A percentile compares a stretch with the other conserved stretches of the same genome.
Conservation (phyloP, 1,140 invertebrate genomes). For the Zeugodacus cucurbitae region DNA sequence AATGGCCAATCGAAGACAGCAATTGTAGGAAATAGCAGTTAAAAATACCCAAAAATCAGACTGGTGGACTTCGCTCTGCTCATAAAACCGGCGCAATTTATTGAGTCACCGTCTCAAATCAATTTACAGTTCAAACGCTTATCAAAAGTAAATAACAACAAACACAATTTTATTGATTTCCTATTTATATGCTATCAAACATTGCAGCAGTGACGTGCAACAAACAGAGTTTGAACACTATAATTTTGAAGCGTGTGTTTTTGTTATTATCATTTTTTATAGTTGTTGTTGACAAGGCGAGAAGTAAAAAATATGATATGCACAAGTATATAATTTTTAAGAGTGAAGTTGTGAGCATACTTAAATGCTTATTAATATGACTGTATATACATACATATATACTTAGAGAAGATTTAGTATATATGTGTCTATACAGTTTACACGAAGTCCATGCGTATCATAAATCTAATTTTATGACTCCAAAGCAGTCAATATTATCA, state of each 20-base stretch:
- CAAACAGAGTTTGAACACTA: neutral
- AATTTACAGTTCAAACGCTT: neutral
- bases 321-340: neutral
- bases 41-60: too few species aligned
- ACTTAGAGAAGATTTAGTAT: neutral
- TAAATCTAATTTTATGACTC: neutral
- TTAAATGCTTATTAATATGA: neutral
- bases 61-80: too few species aligned
- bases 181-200: neutral
- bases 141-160: neutral
- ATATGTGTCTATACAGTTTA: neutral
- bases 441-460: neutral
- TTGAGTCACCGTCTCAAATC: neutral
- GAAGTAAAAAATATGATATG: neutral
- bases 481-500: neutral
- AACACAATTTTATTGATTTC: neutral
- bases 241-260: neutral
- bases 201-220: neutral
- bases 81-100: neutral
- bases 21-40: too few species aligned
- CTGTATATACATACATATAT: neutral
- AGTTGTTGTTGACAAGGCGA: neutral
- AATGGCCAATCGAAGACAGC: too few species aligned
- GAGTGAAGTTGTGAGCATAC: neutral
- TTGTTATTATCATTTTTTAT: neutral